Base-by-base conservation (phyloP, 92 coral and sea anemone genomes). In the Epizoanthus fatuus region DNA sequence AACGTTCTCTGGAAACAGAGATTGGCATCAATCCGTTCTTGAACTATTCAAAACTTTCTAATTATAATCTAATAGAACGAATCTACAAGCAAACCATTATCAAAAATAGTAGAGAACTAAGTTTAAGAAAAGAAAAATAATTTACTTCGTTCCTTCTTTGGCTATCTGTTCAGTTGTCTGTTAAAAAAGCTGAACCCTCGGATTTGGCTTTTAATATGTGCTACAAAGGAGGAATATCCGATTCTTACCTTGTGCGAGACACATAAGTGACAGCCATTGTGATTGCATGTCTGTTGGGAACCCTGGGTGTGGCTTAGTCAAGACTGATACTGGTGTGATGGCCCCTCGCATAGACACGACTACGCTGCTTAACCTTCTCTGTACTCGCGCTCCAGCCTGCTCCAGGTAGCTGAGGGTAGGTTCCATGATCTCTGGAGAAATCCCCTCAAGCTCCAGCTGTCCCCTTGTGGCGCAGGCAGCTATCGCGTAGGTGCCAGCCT, bases 251-350 rank as follows among this genome's bases (percentile, higher is more conserved):
- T 69, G 20, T 60, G 84, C 74, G 35, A 90, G 68, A 42, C 93
- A 80, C 93, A 90, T 90, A 39, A 90, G 75, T 12, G 93, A 86
- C 16, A 84, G 66, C 93, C 93, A 90, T 17, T 81, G 93, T n/a
- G 93, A 89, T 66, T 90, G 93, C 80, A 90, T 64, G 70, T 90
- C 93, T 3, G 93, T 90, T 4, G 93, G 93, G 42, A 90, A 90
- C n/a, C 91, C 93, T 15, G 93, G 93, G 52, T 80, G 86, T 3
- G 93, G 91, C 35, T 29, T 40, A 4, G 93, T 90, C 13, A 1
- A 49, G 70, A 90, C 86, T 15, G 83, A 42, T 11, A 90, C 86
- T 1, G 93, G 82, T 3, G 8, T 19, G 10, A 86, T 25, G 4
- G 29, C 3, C 29, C 20, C 4, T 10, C 29, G 55, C 64, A 73